Base-by-base conservation (phyloP, 2,888 invertebrate species). In the Frankliniella fusca region DNA sequence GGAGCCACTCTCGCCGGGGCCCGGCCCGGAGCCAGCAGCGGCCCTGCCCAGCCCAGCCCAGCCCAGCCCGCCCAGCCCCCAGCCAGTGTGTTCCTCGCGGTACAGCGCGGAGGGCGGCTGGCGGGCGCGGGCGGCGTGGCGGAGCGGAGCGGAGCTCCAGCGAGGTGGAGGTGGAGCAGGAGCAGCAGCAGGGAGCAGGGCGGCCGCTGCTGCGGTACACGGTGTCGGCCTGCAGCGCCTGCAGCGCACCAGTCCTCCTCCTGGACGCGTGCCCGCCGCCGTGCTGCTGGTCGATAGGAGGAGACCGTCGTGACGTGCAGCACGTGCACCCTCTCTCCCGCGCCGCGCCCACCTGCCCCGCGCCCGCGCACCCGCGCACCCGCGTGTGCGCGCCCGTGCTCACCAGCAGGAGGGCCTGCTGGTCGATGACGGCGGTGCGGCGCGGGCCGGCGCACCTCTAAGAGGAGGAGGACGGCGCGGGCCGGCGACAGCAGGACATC, bases 11-110 rank as follows among this genome's bases (percentile, higher is more conserved):
- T 65, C 76, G 76, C 11, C 5, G 28, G 28, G 48, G 76, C 38
- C 28, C 2, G 48, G 76, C 38, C 28, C 2, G 81, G 79, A 27
- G 81, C 28, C 0, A 65, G 79, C 23, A 48, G 81, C 7, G 76
- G 61, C 18, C 61, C 61, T 61, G 61, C 61, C 61, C n/a, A 11
- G 10, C 20, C 15, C n/a, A 28, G 70, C 81, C 76, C 23, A 48
- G 76, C 54, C 54, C 54, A 20, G 50, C 50, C 50, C 50, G 50
- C 50, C 50, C 54, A 20, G 50, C 48, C 48, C 0, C 23, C 70
- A 9, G 81, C 38, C 23, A 81, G 79, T 48, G 28, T 81, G 12
- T 48, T 70, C 15, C 70, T 5, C 61, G 61, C 61, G 61, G 61
- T 61, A 61, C 61, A 61, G 10, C 12, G 81, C 49, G 38, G 81